Evolutionary conservation across 2,797 vertebrate species (phyloP).

Genomic region (Prunella strophiata): DNA sequence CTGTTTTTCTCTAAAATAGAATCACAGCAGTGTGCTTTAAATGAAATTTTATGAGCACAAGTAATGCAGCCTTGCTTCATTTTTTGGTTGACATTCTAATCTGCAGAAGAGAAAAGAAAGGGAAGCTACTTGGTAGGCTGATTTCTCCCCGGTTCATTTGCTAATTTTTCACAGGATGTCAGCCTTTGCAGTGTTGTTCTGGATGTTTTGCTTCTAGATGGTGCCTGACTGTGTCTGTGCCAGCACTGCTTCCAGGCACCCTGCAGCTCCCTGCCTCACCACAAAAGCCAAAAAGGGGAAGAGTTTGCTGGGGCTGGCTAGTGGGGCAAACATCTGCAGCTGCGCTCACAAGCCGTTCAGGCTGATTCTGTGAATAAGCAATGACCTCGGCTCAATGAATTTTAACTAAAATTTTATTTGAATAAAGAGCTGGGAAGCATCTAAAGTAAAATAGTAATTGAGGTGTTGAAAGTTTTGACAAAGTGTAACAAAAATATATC

Average conservation of each 20-base stretch:
- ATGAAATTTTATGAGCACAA: neutral
- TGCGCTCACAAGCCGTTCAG: neutral
- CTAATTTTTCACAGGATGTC: neutral
- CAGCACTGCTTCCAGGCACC: neutral
- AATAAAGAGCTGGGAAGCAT: constrained; percentile 4
- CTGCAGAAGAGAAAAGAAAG: neutral
- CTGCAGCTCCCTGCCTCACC: neutral
- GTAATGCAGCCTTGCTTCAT: neutral
- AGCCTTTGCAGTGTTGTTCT: neutral
- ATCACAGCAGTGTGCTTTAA: neutral
- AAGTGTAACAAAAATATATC: neutral
- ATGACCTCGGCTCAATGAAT: neutral
- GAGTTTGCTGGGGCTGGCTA: neutral
- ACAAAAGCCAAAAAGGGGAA: neutral
- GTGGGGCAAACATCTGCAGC: neutral
- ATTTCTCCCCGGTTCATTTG: neutral
- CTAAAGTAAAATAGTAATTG: neutral
- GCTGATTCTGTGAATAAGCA: neutral
- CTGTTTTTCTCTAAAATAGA: neutral
- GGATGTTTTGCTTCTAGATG: constrained; percentile 27
- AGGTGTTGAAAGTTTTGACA: constrained; percentile 19
- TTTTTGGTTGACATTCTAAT: constrained; percentile 12
- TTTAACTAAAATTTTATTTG: constrained; percentile 21
- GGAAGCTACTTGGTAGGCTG: neutral
- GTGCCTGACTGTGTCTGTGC: neutral